phyloP scores from a whole-genome alignment of 2,113 vertebrate genomes.

The Phainopepla nitens region DNA sequence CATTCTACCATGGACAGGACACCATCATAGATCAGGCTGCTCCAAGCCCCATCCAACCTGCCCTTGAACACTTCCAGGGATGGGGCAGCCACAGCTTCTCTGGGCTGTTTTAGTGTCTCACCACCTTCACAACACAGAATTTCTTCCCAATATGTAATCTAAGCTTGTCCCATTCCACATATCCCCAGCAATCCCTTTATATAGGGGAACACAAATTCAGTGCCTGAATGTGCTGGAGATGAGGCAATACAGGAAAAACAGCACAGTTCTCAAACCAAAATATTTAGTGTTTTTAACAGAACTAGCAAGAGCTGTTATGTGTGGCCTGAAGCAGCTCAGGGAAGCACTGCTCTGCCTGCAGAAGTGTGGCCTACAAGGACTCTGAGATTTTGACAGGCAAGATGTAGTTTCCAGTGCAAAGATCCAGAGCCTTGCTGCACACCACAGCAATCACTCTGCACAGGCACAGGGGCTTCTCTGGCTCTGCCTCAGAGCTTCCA shows the following conservation, averaged over 20 bases:
- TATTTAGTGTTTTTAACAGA: not conserved
- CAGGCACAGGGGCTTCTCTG: not conserved
- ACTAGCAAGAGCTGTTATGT: not conserved
- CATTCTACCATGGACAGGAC: not conserved
- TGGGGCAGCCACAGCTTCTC: not conserved
- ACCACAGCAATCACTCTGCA: not conserved
- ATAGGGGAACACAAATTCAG: not conserved
- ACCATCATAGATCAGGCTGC: not conserved
- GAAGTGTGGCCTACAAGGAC: not conserved
- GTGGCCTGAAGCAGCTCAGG: not conserved
- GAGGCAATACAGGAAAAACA: not conserved
- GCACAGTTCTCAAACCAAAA: accelerated
- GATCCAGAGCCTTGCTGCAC: not conserved
- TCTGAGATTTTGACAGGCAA: accelerated
- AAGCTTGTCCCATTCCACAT: not conserved
- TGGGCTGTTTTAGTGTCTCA: not conserved
- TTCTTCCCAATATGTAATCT: not conserved
- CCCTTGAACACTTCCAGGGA: not conserved
- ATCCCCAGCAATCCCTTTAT: not conserved
- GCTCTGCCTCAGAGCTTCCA: not conserved
- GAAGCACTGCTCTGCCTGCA: not conserved
- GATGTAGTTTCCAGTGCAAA: not conserved
- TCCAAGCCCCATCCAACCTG: not conserved
- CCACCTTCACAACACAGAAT: not conserved
- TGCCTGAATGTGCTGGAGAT: not conserved